Conservation (phyloP, 2,797 vertebrate species). For the Eospalax fontanierii region DNA sequence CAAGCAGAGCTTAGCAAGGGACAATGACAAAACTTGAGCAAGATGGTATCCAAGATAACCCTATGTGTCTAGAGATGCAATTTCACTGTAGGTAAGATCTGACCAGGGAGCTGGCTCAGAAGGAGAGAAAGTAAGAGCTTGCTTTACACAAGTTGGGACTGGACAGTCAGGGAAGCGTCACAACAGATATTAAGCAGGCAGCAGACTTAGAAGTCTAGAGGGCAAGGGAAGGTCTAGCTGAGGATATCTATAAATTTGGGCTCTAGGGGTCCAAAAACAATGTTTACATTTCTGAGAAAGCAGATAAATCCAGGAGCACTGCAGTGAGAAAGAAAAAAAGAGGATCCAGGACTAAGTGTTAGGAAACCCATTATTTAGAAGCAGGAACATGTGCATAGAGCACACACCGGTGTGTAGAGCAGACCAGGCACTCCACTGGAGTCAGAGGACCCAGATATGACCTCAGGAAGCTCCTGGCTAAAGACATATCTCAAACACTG, state of each 20-base stretch:
- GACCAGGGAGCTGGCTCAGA: not conserved
- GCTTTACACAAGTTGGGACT: not conserved
- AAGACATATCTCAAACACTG: not conserved
- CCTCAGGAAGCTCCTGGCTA: not conserved
- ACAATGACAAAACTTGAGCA: not conserved
- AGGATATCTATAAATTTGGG: not conserved
- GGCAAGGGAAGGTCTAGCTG: constrained; percentile 38
- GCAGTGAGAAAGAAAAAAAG: not conserved
- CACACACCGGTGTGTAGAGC: not conserved
- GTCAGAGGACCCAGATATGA: not conserved
- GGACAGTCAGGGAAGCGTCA: constrained; percentile 31
- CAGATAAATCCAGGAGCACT: not conserved
- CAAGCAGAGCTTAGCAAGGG: not conserved
- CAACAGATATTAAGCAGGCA: not conserved
- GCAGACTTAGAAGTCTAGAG: not conserved
- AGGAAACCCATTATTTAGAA: not conserved
- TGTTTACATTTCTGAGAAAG: constrained; percentile 45
- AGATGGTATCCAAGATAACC: not conserved
- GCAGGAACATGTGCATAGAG: not conserved
- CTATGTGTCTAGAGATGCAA: not conserved
- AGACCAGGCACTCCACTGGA: rapidly evolving
- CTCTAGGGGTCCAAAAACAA: not conserved
- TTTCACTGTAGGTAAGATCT: not conserved
- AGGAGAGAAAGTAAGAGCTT: not conserved
- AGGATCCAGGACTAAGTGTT: not conserved